Evolutionary conservation across 2,888 invertebrate species (phyloP).

Genomic region (Synanthedon andrenaeformis): DNA sequence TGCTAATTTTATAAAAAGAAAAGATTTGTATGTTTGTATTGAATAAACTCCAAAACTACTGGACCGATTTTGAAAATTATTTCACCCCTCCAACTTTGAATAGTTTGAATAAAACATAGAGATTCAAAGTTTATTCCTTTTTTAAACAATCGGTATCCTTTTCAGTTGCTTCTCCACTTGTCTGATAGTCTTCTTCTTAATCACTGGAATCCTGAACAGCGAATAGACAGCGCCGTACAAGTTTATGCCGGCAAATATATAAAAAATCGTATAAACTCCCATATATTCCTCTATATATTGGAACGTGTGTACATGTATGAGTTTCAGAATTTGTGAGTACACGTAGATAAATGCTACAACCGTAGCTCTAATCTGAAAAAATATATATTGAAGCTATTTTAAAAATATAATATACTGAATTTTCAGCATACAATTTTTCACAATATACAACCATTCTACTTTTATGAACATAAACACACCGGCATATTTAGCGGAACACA

Average conservation of each 20-base stretch:
- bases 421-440: no score
- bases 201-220: conserved; percentile 32
- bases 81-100: no score
- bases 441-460: no score
- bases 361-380: conserved; percentile 43
- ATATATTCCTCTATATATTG: conserved; percentile 39
- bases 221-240: conserved; percentile 44
- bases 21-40: no score
- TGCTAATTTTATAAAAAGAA: no score
- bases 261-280: conserved; percentile 41
- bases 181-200: conserved; percentile 29
- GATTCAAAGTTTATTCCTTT: conserved; percentile 3
- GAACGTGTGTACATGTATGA: conserved; percentile 40
- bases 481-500: no score
- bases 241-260: conserved; percentile 45
- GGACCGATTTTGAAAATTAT: no score
- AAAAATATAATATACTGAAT: no score
- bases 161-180: conserved; percentile 48
- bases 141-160: conserved; percentile 25
- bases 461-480: no score
- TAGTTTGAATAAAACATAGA: no score
- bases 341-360: conserved; percentile 30
- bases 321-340: conserved; percentile 37
- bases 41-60: no score
- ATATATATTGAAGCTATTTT: background rate